Conservation (phyloP, 2,113 vertebrate genomes). For the Calyptomena viridis region DNA sequence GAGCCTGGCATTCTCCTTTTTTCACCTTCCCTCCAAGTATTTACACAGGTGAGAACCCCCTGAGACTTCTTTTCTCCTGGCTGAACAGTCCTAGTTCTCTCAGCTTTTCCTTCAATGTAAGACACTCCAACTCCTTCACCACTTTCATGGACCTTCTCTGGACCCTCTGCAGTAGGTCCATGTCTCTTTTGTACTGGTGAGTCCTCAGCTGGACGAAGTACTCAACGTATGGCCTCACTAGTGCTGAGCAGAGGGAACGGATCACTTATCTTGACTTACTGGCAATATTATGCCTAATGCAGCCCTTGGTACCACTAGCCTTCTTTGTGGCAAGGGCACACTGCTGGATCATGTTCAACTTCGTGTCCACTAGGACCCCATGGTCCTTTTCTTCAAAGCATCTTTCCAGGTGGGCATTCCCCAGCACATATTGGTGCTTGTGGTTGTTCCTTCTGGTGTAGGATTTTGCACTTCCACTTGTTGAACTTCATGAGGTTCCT, state of each 20-base stretch:
- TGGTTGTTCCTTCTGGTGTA: neutral
- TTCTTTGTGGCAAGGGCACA: neutral
- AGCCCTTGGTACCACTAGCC: neutral
- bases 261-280: neutral
- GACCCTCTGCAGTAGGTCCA: fast-evolving
- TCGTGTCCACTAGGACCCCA: neutral
- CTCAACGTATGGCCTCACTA: fast-evolving
- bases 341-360: neutral
- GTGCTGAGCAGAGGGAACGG: neutral
- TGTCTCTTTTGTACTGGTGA: neutral
- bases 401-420: neutral
- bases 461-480: neutral
- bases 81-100: neutral
- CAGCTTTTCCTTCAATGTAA: neutral
- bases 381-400: neutral
- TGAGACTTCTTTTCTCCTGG: neutral
- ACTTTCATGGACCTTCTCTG: neutral
- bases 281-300: neutral
- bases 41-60: neutral
- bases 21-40: neutral
- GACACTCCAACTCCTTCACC: neutral
- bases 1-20: neutral
- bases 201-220: neutral
- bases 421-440: neutral
- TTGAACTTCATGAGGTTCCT: neutral